Evolutionary conservation across 2,113 vertebrate genomes (phyloP), one percentile per base, ranked within the genome.

Genomic region (Narcine bancroftii): DNA sequence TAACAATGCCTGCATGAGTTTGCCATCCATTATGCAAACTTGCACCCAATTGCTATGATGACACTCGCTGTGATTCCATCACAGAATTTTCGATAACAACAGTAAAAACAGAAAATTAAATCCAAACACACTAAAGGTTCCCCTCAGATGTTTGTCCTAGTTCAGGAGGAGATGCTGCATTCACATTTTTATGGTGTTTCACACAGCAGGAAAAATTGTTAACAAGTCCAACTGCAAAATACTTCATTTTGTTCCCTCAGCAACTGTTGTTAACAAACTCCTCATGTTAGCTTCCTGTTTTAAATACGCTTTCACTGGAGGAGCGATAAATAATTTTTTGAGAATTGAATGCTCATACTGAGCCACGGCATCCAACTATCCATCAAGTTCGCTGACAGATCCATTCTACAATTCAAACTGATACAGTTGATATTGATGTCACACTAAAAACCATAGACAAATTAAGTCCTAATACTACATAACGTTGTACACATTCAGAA

Each of bases 381-480:
- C 60, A 42, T 36, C 60, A 87, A 29, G 33, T 11, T 26, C 6
- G 33, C 19, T 87, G 81, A 87, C 81, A 60, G 56, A 87, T 87
- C 53, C 53, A 24, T 87, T 60, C 81, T 36, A 21, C 81, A 60
- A 87, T 63, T 60, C 81, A 63, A 87, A 87, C 33, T 60, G 81
- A 87, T 87, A 9, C 15, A n/a, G 81, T 60, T 87, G 81, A 87
- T 87, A 87, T 87, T 87, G 81, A 63, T 87, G 81, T 39, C 81
- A 87, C 81, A 36, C 53, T 87, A 60, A 87, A 87, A 60, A 87
- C 53, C 81, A 87, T 36, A 87, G 81, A 87, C 81, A 87, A 87
- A 87, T 87, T 60, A 87, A 87, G 81, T 60, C 53, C 53, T 87
- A 87, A 87, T 87, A 53, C 53, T 60, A 60, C 81, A n/a, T 33